These are phyloP conservation scores for Neosalanx taihuensis DNA, from an alignment of 2,797 vertebrate genomes.

Conservation along the genomic window DNA sequence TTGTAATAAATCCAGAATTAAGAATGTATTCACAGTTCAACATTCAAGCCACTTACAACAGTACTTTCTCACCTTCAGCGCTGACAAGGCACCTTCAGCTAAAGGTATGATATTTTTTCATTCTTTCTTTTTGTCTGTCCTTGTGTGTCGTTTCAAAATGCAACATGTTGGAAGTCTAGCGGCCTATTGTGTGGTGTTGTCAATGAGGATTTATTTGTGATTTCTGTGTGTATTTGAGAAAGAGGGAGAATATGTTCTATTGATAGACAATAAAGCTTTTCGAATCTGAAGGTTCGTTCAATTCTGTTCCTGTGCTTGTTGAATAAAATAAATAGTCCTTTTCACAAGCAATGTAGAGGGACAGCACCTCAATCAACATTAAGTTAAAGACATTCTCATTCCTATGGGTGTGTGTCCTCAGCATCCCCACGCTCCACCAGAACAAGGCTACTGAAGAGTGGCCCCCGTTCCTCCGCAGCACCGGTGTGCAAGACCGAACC, in stretches of 20 bases:
- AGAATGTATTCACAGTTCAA: not conserved
- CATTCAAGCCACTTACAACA: not conserved
- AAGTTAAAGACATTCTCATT: too few species aligned
- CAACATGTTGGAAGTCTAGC: not conserved
- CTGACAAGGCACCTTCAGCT: conserved; percentile 28
- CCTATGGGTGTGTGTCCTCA: conserved; percentile 5
- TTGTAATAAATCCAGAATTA: not conserved
- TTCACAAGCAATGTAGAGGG: too few species aligned
- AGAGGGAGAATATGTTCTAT: not conserved
- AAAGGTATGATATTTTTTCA: conserved; percentile 30
- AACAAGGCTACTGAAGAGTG: conserved; percentile 20
- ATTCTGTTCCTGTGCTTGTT: not conserved
- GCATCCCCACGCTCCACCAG: conserved; percentile 20
- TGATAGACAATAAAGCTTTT: conserved; percentile 9
- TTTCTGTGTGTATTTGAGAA: not conserved
- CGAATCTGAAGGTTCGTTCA: too few species aligned
- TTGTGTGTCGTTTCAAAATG: not conserved
- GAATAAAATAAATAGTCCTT: too few species aligned
- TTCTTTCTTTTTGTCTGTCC: not conserved
- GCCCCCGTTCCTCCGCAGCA: conserved; percentile 5
- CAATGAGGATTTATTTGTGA: not conserved
- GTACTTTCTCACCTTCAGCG: conserved; percentile 31
- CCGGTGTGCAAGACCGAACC: conserved; percentile 77
- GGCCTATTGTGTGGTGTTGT: not conserved
- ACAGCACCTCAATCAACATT: too few species aligned